Percentiles rank a stretch among this genome's conserved stretches.
These are phyloP conservation scores for Coptodon bakossiorum DNA, from an alignment of 2,113 vertebrate species.

Conservation along the genomic window DNA sequence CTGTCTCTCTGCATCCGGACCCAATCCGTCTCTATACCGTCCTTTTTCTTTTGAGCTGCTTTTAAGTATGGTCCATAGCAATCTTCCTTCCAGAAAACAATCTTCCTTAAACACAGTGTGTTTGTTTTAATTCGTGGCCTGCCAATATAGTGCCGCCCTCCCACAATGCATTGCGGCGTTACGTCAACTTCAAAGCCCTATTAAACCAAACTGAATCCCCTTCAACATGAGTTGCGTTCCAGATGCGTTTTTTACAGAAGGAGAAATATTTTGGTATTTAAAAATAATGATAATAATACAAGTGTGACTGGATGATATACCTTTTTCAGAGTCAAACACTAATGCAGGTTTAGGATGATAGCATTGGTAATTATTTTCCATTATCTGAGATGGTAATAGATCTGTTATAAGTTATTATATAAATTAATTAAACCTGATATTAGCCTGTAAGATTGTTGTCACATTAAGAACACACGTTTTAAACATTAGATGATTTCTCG, in stretches of 20 bases:
- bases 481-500: neutral
- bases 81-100: neutral
- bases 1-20: accelerated
- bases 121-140: neutral
- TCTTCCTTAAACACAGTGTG: neutral
- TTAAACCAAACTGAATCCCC: neutral
- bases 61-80: no score
- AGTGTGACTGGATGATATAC: neutral
- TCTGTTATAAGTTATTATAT: accelerated
- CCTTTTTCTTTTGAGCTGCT: no score
- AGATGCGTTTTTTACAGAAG: neutral
- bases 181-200: neutral
- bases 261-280: neutral
- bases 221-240: accelerated
- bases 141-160: accelerated
- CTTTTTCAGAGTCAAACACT: neutral
- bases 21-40: neutral
- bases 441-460: neutral
- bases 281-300: neutral
- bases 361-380: neutral
- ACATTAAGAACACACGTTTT: neutral
- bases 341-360: neutral
- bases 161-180: accelerated
- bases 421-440: neutral
- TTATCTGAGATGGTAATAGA: neutral